Evolutionary conservation across 2,113 vertebrate genomes (phyloP).

Genomic region (Sapajus apella): DNA sequence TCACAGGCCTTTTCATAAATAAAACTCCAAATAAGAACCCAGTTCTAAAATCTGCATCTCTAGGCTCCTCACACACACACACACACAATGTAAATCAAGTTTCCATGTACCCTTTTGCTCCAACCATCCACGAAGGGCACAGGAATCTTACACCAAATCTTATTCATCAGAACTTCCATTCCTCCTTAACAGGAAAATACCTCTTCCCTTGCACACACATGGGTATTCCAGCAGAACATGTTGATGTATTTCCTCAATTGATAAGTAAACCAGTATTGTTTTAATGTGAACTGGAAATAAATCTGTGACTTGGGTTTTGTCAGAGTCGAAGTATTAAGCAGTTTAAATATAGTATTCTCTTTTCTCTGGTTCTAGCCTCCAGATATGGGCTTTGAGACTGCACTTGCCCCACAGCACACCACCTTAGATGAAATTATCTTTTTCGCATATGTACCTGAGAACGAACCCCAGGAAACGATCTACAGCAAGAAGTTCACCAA

Average conservation of each 20-base stretch:
- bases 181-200: background rate
- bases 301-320: background rate
- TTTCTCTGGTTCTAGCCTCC: background rate
- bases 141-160: background rate
- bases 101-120: background rate
- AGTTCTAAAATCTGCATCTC: background rate
- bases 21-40: background rate
- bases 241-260: background rate
- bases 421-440: constrained; percentile 23
- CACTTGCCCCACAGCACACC: constrained; percentile 54
- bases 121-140: background rate
- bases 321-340: background rate
- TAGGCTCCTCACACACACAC: background rate
- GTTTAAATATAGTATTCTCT: background rate
- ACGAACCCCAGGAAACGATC: fast-evolving
- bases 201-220: background rate
- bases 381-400: constrained; percentile 53
- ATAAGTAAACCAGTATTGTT: background rate
- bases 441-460: constrained; percentile 54
- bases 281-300: background rate
- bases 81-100: background rate
- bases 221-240: background rate
- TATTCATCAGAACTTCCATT: background rate
- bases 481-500: constrained; percentile 18
- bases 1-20: background rate